phyloP scores from a whole-genome alignment of 2,888 invertebrate genomes.

The Nemapogon koenigi region DNA sequence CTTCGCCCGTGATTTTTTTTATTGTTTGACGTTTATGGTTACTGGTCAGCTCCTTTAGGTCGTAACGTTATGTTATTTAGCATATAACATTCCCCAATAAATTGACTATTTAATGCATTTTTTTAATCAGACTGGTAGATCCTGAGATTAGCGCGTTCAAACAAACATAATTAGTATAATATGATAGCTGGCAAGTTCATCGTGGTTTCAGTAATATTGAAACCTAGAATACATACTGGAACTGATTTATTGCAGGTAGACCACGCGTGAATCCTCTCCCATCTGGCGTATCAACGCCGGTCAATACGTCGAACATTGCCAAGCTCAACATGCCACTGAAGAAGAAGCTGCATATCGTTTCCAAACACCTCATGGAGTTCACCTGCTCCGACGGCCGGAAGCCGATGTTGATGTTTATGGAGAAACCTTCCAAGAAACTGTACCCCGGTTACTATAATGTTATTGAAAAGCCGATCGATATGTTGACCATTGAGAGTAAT shows the following conservation, averaged over 20 bases:
- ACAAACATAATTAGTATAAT: too few relatives aligned
- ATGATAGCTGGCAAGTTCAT: too few relatives aligned
- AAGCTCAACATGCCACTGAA: conserved; percentile 70
- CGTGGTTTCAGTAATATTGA: too few relatives aligned
- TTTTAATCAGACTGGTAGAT: too few relatives aligned
- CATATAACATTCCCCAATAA: too few relatives aligned
- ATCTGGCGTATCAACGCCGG: conserved; percentile 22
- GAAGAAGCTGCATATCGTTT: conserved; percentile 81
- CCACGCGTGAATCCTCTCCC: conserved; percentile 43
- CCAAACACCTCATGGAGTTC: conserved; percentile 64
- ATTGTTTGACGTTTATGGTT: too few relatives aligned
- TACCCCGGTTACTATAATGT: conserved; percentile 97
- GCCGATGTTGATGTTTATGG: conserved; percentile 93
- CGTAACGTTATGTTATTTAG: too few relatives aligned
- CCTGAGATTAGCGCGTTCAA: too few relatives aligned
- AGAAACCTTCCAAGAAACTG: conserved; percentile 92
- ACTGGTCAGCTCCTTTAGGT: too few relatives aligned
- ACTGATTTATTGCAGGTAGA: conserved; percentile 39
- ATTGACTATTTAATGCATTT: too few relatives aligned
- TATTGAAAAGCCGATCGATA: conserved; percentile 92
- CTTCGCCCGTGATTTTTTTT: too few relatives aligned
- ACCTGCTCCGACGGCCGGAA: conserved; percentile 75
- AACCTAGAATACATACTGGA: too few relatives aligned
- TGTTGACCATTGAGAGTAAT: conserved; percentile 91
- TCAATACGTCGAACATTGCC: conserved; percentile 23